Evolutionary conservation across 2,113 vertebrate genomes (phyloP).

Genomic region (Gavia stellata): DNA sequence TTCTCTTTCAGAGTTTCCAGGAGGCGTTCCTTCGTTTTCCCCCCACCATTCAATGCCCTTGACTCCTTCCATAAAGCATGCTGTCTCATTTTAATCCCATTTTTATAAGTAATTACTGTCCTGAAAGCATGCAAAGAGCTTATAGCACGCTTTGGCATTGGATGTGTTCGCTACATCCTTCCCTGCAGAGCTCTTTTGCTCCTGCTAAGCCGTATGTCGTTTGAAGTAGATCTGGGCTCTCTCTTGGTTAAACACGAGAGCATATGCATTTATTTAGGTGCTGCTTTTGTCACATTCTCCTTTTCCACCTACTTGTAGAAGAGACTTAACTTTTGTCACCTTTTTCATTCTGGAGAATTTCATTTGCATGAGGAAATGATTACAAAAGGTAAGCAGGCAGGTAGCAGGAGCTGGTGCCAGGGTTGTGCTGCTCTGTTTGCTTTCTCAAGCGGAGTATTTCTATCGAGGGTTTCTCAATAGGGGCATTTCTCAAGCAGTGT

Average conservation of each 20-base stretch:
- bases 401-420: neutral
- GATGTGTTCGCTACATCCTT: neutral
- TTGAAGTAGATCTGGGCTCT: neutral
- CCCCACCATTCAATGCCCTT: rapidly evolving
- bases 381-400: neutral
- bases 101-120: neutral
- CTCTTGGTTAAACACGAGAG: neutral
- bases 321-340: neutral
- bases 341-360: neutral
- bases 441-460: neutral
- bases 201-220: rapidly evolving
- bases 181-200: neutral
- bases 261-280: neutral
- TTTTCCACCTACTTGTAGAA: neutral
- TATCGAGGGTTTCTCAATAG: neutral
- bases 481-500: neutral
- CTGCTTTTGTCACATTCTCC: neutral
- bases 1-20: neutral
- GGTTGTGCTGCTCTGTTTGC: no score
- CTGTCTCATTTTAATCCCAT: neutral
- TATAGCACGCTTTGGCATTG: rapidly evolving
- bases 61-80: neutral
- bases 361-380: neutral
- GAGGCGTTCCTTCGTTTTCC: neutral
- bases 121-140: neutral